phyloP scores from a whole-genome alignment of 2,113 vertebrate genomes.

The Psettodes erumei region DNA sequence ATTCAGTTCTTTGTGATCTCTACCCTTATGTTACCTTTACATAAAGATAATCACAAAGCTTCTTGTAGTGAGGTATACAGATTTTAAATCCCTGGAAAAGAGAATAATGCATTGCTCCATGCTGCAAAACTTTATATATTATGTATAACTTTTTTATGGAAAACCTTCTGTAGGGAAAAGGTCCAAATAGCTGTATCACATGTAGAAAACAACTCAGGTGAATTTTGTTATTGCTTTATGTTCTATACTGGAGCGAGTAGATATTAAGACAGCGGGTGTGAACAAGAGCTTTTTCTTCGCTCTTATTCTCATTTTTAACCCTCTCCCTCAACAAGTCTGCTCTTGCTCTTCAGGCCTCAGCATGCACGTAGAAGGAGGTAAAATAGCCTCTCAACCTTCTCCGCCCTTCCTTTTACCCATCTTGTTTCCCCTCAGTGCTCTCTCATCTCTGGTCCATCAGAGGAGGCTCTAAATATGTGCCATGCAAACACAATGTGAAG shows the following conservation, averaged over 20 bases:
- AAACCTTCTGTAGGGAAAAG: neutral
- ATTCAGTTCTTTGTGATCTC: neutral
- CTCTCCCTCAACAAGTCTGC: slow-evolving; percentile 55
- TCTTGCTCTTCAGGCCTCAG: slow-evolving; percentile 57
- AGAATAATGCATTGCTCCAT: neutral
- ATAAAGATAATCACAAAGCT: neutral
- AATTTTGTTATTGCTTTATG: neutral
- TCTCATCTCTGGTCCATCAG: slow-evolving; percentile 16
- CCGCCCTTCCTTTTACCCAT: neutral
- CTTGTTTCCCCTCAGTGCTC: neutral
- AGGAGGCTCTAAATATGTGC: slow-evolving; percentile 7
- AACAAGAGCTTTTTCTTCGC: slow-evolving; percentile 22
- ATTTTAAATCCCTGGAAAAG: neutral
- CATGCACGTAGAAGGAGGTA: slow-evolving; percentile 44
- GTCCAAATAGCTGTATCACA: neutral
- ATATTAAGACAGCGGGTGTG: slow-evolving; percentile 16
- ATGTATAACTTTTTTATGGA: too few relatives aligned
- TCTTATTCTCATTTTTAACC: slow-evolving; percentile 40
- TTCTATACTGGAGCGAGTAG: neutral
- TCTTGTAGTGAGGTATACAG: neutral
- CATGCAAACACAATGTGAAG: slow-evolving; percentile 2
- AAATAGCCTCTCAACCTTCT: slow-evolving; percentile 37
- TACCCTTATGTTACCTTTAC: neutral
- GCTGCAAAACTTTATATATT: neutral
- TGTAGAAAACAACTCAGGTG: neutral